These are phyloP conservation scores for Saccostrea cuccullata DNA, from an alignment of 1,140 invertebrate genomes.

Conservation along the genomic window DNA sequence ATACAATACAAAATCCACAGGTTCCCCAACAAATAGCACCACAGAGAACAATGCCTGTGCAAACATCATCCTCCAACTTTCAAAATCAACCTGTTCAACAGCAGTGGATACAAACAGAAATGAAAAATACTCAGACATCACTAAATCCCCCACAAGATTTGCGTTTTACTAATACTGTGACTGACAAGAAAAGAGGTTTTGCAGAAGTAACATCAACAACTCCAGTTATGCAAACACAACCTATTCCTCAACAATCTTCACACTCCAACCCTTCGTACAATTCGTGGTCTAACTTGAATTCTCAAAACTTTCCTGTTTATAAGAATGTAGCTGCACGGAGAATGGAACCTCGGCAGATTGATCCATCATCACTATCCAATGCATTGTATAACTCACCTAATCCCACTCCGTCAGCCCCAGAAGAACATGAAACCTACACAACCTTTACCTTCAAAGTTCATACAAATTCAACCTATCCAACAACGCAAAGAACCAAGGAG, in stretches of 20 bases:
- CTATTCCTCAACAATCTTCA: neutral
- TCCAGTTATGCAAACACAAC: neutral
- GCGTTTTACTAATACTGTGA: too few relatives aligned
- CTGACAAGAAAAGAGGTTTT: neutral
- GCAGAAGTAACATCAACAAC: neutral
- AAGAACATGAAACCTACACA: neutral
- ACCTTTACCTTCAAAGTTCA: too few relatives aligned
- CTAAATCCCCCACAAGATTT: neutral
- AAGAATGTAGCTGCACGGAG: neutral
- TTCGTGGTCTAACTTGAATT: neutral
- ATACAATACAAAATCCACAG: neutral
- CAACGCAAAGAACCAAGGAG: neutral
- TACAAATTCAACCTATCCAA: neutral
- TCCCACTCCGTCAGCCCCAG: neutral
- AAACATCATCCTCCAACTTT: neutral
- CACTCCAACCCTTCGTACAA: neutral
- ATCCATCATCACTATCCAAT: neutral
- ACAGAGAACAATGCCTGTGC: neutral
- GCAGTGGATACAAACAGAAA: neutral
- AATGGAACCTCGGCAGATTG: neutral
- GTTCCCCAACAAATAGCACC: neutral
- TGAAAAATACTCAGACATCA: neutral
- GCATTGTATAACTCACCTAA: neutral
- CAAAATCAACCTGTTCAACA: neutral
- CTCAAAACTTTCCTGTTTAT: neutral